A percentile compares a stretch with the other conserved stretches of the same genome.
Evolutionary conservation across 2,797 vertebrate species (phyloP).

Genomic region (Dipus sagitta): DNA sequence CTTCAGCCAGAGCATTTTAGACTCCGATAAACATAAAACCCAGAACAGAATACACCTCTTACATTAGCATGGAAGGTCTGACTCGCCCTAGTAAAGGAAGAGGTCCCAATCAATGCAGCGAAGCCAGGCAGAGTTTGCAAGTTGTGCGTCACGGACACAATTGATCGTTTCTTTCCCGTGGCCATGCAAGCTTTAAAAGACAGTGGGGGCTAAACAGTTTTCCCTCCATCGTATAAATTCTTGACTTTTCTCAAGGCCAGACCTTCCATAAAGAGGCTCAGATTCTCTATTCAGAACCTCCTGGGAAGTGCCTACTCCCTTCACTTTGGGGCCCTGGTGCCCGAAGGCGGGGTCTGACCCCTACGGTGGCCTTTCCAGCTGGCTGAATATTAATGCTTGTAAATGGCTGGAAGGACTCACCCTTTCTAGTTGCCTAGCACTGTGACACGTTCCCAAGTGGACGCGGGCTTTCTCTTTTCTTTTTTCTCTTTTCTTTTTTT

Average conservation of each 20-base stretch:
- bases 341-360: conserved; percentile 65
- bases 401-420: conserved; percentile 57
- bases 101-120: conserved; percentile 48
- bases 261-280: conserved; percentile 65
- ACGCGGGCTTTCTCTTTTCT: conserved; percentile 36
- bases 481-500: conserved; percentile 55
- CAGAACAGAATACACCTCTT: conserved; percentile 62
- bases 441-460: conserved; percentile 46
- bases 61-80: conserved; percentile 82
- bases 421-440: conserved; percentile 73
- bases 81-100: conserved; percentile 81
- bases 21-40: conserved; percentile 59
- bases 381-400: conserved; percentile 77
- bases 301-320: conserved; percentile 68
- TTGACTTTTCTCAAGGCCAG: conserved; percentile 55
- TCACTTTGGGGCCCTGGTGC: conserved; percentile 51
- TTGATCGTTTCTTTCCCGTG: conserved; percentile 5
- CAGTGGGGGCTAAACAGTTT: conserved; percentile 26
- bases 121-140: conserved; percentile 33
- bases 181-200: conserved; percentile 31
- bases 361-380: conserved; percentile 60
- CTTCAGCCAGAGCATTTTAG: conserved; percentile 39
- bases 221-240: conserved; percentile 62
- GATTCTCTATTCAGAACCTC: conserved; percentile 70
- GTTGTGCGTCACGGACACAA: conserved; percentile 52